Base-by-base conservation (phyloP, 2,113 vertebrate genomes). In the Pleuronectes platessa region DNA sequence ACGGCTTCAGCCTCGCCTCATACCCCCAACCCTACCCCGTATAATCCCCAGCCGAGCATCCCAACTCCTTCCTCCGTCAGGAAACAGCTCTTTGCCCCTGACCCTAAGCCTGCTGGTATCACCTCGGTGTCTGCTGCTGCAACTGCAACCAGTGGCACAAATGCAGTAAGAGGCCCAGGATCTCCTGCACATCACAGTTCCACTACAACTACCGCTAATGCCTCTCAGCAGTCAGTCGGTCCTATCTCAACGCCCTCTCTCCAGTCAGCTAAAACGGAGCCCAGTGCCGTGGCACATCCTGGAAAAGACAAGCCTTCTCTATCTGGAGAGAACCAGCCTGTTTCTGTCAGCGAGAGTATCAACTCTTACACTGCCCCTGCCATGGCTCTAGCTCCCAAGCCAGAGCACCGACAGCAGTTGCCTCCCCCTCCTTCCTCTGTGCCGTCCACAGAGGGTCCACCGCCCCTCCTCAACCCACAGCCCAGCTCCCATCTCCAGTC, bases 51-150 rank as follows among this genome's bases (percentile, higher is more conserved):
- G 90, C 94, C 89, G 81, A 79, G 90, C 92, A 90, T 76, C 93
- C 95, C 96, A 78, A 98, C 96, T 68, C 96, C 97, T 67, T 97
- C 97, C 20, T 97, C 97, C 0, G 96, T 96, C 89, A 94, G 97
- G 78, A 99, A 99, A 91, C 97, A 99, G 93, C 92, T 99, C 73
- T 98, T 99, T 51, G 90, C 96, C 49, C 93, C 96, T 0, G 95
- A 97, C 72, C 93, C 95, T 84, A 99, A 98, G 86, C 77, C 87
- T 4, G 45, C 78, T 1, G 84, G 83, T 5, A 72, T 94, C 94
- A 0, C 94, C 88, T 58, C 93, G 85, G 87, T 92, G 55, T 88
- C 94, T 27, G 82, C 93, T 2, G 76, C 95, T 13, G 92, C 93
- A 2, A 92, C 95, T 55, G 92, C 94, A 21, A 91, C 95, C 45